Percentiles rank a stretch among this genome's conserved stretches.
These are phyloP conservation scores for Pristiophorus japonicus DNA, from an alignment of 2,113 vertebrate species.

Conservation along the genomic window DNA sequence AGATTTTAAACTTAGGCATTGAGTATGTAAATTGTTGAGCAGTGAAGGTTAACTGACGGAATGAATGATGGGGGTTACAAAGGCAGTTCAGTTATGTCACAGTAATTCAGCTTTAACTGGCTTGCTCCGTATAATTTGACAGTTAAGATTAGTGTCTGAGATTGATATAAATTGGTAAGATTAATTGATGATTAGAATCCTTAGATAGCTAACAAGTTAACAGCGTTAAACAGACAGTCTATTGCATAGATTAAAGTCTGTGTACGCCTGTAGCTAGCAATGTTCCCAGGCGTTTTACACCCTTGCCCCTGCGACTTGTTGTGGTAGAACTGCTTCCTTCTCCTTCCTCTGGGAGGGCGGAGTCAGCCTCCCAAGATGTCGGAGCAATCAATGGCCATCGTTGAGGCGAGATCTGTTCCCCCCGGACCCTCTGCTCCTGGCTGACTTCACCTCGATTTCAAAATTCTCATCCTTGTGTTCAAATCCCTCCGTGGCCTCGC, in stretches of 20 bases:
- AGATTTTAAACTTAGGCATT: neutral
- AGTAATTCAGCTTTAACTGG: conserved; percentile 3
- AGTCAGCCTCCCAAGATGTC: neutral
- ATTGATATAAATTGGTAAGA: conserved; percentile 25
- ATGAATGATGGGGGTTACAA: conserved; percentile 16
- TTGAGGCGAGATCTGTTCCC: no score
- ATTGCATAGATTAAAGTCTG: neutral
- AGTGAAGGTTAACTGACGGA: neutral
- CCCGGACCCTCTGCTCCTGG: neutral
- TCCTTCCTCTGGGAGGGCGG: neutral
- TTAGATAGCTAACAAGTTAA: neutral
- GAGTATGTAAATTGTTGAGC: conserved; percentile 6
- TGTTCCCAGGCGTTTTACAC: neutral
- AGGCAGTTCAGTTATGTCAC: neutral
- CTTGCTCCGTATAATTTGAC: neutral
- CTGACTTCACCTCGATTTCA: neutral
- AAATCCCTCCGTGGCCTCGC: no score
- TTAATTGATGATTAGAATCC: conserved; percentile 28
- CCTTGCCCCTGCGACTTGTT: no score
- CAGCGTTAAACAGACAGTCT: neutral
- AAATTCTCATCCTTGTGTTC: no score
- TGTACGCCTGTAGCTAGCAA: neutral
- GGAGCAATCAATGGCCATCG: neutral
- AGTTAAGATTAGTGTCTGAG: neutral
- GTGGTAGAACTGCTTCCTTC: neutral